Evolutionary conservation across 1,140 invertebrate species (phyloP).

Genomic region (Trichogramma pretiosum): DNA sequence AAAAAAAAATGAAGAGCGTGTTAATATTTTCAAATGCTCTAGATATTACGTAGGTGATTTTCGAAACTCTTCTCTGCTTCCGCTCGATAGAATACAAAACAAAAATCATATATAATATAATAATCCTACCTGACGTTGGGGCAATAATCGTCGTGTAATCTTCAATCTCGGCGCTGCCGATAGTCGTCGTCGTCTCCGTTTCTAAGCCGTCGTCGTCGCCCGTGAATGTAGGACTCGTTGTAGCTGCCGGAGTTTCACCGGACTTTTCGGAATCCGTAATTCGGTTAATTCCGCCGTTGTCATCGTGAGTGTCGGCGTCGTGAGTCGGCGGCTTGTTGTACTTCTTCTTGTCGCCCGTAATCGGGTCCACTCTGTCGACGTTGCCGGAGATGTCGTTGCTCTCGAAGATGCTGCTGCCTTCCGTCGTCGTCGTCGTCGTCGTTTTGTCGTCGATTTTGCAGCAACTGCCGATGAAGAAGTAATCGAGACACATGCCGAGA

Average conservation of each 20-base stretch:
- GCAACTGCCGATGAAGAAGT: neutral
- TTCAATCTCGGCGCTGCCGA: slow-evolving; percentile 1
- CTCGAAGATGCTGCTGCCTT: slow-evolving; percentile 13
- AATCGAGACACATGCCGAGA: neutral
- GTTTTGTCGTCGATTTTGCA: neutral
- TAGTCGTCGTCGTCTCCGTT: slow-evolving; percentile 6
- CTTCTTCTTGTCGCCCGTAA: neutral
- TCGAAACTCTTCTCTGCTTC: too few species aligned
- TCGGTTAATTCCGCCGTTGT: too few species aligned
- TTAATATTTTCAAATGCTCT: too few species aligned
- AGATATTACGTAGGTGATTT: too few species aligned
- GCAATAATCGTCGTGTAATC: too few species aligned
- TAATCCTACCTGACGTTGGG: too few species aligned
- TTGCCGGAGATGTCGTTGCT: slow-evolving; percentile 16
- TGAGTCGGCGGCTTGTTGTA: slow-evolving; percentile 17
- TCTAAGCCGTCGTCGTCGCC: neutral
- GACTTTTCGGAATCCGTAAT: too few species aligned
- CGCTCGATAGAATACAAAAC: too few species aligned
- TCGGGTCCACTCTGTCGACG: slow-evolving; percentile 16
- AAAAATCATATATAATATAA: too few species aligned
- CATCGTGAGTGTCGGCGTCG: slow-evolving; percentile 15
- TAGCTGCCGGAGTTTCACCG: slow-evolving; percentile 7
- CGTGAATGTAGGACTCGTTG: neutral
- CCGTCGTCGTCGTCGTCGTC: too few species aligned
- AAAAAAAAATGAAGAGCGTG: too few species aligned